Evolutionary conservation across 2,113 vertebrate species (phyloP).

Genomic region (Rutilus rutilus): DNA sequence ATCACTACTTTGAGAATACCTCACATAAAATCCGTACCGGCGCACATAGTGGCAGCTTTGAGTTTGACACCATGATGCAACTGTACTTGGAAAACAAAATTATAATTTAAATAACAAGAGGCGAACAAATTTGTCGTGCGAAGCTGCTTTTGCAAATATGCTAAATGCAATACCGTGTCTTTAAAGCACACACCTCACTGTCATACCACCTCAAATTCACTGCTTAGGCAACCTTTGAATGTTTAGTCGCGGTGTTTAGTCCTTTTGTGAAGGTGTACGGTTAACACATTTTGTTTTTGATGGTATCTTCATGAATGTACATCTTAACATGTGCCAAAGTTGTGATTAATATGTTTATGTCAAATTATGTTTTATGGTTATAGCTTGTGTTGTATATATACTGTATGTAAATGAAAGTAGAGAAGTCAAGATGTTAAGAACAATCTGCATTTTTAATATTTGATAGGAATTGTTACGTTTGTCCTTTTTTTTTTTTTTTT

Average conservation of each 20-base stretch:
- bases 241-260: too few species aligned
- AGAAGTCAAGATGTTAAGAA: neutral
- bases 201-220: too few species aligned
- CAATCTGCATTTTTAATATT: neutral
- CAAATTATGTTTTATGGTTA: neutral
- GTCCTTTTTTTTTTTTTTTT: too few species aligned
- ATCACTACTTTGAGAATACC: slow-evolving; percentile 96
- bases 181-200: neutral
- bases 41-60: slow-evolving; percentile 88
- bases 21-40: slow-evolving; percentile 83
- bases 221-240: too few species aligned
- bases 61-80: slow-evolving; percentile 84
- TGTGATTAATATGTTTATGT: neutral
- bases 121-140: neutral
- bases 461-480: neutral
- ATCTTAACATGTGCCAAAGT: too few species aligned
- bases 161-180: too few species aligned
- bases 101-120: slow-evolving; percentile 67
- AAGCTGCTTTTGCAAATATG: neutral
- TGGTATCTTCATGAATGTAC: too few species aligned
- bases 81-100: slow-evolving; percentile 87
- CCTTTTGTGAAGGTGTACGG: too few species aligned
- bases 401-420: neutral
- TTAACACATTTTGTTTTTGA: too few species aligned
- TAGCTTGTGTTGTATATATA: neutral